These are phyloP conservation scores for Pilophorus perplexus DNA, from an alignment of 2,888 invertebrate species.

Conservation along the genomic window DNA sequence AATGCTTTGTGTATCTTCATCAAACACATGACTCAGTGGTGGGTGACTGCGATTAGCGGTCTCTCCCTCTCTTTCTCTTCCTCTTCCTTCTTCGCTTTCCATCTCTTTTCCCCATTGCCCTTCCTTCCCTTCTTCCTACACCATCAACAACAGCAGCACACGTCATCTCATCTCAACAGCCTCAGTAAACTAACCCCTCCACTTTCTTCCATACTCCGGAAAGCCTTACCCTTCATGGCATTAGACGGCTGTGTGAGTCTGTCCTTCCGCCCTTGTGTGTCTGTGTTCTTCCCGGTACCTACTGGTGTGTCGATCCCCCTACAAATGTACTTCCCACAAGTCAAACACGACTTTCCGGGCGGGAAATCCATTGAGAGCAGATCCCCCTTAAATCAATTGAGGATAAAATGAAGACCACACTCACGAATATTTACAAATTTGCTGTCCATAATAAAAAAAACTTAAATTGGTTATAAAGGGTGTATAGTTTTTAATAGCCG, in stretches of 20 bases:
- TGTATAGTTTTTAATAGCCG: no score
- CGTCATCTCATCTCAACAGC: constrained; percentile 15
- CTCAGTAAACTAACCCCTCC: neutral
- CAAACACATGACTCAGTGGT: constrained; percentile 35
- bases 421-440: no score
- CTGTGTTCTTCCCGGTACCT: neutral
- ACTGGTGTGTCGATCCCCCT: neutral
- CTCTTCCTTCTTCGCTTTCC: neutral
- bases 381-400: no score
- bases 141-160: neutral
- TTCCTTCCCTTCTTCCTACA: neutral
- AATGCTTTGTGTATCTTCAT: constrained; percentile 27
- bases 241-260: neutral
- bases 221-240: neutral
- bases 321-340: neutral
- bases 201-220: neutral
- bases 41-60: constrained; percentile 20
- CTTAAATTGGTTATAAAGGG: no score
- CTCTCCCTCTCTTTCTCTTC: neutral
- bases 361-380: no score
- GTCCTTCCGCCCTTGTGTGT: neutral
- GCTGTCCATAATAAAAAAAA: no score
- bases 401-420: no score
- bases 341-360: neutral
- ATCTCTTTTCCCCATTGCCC: neutral